phyloP scores from a whole-genome alignment of 2,797 vertebrate genomes.

The Gymnopithys bicolor region DNA sequence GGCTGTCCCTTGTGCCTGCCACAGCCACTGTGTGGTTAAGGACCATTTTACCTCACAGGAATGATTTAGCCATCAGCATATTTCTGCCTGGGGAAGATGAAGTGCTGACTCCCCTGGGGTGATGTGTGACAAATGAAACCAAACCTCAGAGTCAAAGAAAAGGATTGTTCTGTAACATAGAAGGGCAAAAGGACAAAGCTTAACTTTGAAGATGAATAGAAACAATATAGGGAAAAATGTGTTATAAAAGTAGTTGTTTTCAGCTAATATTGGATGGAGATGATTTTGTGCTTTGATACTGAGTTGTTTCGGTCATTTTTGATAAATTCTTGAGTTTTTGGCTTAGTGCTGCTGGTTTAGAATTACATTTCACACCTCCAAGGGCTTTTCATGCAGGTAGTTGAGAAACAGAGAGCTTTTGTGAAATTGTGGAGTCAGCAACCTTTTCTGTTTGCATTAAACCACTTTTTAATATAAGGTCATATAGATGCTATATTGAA shows the following conservation, averaged over 20 bases:
- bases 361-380: not conserved
- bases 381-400: not conserved
- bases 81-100: not conserved
- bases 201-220: not conserved
- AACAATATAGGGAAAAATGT: not conserved
- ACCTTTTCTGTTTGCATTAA: not conserved
- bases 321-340: not conserved
- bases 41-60: not conserved
- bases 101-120: not conserved
- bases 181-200: not conserved
- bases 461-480: not conserved
- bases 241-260: not conserved
- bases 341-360: not conserved
- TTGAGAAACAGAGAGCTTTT: not conserved
- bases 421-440: not conserved
- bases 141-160: not conserved
- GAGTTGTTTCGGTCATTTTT: not conserved
- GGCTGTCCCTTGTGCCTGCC: not conserved
- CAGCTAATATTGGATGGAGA: not conserved
- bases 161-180: not conserved
- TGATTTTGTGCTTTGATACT: not conserved
- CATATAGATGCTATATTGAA: not conserved
- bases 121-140: not conserved
- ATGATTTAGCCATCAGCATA: not conserved
- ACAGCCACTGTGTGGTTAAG: not conserved